Evolutionary conservation across 2,797 vertebrate genomes (phyloP).

Genomic region (Clamator glandarius): DNA sequence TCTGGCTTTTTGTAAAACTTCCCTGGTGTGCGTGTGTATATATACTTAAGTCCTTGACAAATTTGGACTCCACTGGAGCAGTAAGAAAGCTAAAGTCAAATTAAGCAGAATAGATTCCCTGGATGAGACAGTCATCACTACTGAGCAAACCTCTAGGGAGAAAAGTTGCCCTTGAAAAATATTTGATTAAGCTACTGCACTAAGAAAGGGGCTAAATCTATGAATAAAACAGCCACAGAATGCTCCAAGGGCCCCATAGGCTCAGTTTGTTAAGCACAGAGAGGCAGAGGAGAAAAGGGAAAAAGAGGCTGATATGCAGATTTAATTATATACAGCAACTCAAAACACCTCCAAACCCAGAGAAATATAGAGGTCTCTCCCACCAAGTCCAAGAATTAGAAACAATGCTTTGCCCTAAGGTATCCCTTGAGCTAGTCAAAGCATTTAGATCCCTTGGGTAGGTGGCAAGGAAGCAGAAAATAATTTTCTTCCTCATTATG

Average conservation of each 20-base stretch:
- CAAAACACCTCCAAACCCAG: background rate
- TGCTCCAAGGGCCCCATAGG: background rate
- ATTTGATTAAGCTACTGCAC: constrained; percentile 57
- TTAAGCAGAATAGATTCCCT: constrained; percentile 76
- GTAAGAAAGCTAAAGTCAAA: constrained; percentile 70
- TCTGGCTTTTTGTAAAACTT: constrained; percentile 16
- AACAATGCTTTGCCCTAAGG: background rate
- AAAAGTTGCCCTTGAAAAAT: constrained; percentile 75
- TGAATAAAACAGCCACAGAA: constrained; percentile 54
- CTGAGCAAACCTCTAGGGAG: constrained; percentile 63
- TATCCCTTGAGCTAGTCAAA: constrained; percentile 3
- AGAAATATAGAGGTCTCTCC: background rate
- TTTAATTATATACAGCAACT: background rate
- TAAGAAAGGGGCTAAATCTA: constrained; percentile 49
- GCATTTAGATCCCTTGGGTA: background rate
- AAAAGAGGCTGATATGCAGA: background rate
- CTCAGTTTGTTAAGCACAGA: constrained; percentile 17
- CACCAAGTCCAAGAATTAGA: background rate
- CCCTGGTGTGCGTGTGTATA: background rate
- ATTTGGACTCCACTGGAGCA: constrained; percentile 72
- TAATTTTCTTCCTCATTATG: background rate
- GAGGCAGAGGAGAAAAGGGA: background rate
- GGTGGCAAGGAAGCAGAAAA: background rate
- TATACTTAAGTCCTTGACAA: constrained; percentile 66
- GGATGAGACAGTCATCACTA: constrained; percentile 65